Evolutionary conservation across 2,113 vertebrate species (phyloP).

Genomic region (Nyctereutes procyonoides): DNA sequence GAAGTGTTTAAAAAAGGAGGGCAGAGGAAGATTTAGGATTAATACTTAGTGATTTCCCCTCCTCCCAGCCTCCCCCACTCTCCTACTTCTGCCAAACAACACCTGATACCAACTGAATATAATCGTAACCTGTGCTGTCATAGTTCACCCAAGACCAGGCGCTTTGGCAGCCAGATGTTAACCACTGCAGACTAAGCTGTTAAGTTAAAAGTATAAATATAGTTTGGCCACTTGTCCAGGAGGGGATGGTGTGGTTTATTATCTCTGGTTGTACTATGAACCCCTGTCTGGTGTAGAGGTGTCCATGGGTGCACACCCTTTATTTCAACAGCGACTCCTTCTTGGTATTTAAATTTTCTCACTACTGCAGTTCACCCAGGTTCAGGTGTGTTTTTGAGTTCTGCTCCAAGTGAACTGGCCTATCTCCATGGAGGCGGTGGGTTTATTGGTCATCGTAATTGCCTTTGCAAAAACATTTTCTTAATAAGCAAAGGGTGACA

Average conservation of each 20-base stretch:
- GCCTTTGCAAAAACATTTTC: conserved; percentile 44
- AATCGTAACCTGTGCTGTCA: conserved; percentile 17
- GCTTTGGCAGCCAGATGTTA: conserved; percentile 37
- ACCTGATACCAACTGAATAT: conserved; percentile 67
- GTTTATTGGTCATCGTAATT: neutral
- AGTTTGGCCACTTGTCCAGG: neutral
- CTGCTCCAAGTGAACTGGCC: neutral
- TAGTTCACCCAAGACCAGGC: conserved; percentile 5
- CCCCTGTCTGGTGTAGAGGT: neutral
- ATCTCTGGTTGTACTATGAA: neutral
- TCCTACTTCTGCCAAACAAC: conserved; percentile 70
- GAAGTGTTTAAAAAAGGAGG: conserved; percentile 32
- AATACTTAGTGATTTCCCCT: neutral
- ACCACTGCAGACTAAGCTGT: conserved; percentile 50
- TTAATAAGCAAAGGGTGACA: conserved; percentile 12
- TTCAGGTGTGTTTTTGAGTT: neutral
- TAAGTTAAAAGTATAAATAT: conserved; percentile 60
- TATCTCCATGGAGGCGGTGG: neutral
- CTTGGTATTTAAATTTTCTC: neutral
- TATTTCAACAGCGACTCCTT: neutral
- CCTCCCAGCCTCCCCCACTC: rapidly evolving
- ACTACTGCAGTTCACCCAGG: neutral
- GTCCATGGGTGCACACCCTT: neutral
- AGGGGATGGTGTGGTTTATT: neutral
- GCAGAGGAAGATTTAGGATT: conserved; percentile 21